A percentile compares a stretch with the other conserved stretches of the same genome.
These are phyloP conservation scores for Amphiprion clarkii DNA, from an alignment of 2,797 vertebrate species.

Conservation along the genomic window DNA sequence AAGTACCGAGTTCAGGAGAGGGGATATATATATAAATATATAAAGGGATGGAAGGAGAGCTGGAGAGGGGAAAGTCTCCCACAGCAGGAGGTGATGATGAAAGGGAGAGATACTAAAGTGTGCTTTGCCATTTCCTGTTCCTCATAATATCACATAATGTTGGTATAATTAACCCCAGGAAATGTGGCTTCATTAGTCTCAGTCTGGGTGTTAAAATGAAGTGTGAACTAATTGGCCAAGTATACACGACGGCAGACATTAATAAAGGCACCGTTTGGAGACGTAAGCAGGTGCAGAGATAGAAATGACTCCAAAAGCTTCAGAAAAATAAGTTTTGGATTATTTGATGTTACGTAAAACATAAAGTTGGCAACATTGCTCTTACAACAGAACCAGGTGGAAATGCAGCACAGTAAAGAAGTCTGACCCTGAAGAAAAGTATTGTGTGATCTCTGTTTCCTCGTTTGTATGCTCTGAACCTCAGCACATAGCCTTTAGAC, in stretches of 20 bases:
- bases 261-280: constrained; percentile 8
- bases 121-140: constrained; percentile 57
- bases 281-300: constrained; percentile 4
- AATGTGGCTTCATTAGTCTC: constrained; percentile 69
- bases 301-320: background rate
- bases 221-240: constrained; percentile 61
- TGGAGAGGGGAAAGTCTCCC: constrained; percentile 34
- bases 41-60: constrained; percentile 30
- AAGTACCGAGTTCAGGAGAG: constrained; percentile 18
- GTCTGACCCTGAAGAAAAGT: constrained; percentile 5
- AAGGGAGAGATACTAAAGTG: constrained; percentile 45
- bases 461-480: constrained; percentile 55
- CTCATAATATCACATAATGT: constrained; percentile 61
- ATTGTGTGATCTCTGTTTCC: constrained; percentile 30
- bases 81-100: constrained; percentile 47
- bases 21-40: background rate
- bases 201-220: constrained; percentile 51
- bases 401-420: constrained; percentile 6
- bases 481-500: constrained; percentile 49
- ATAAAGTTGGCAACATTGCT: background rate
- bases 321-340: background rate
- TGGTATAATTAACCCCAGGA: constrained; percentile 71
- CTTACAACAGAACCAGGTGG: constrained; percentile 7
- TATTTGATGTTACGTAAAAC: background rate
- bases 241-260: constrained; percentile 33